phyloP scores from a whole-genome alignment of 2,797 vertebrate genomes.

The Lepilemur ruficaudatus region DNA sequence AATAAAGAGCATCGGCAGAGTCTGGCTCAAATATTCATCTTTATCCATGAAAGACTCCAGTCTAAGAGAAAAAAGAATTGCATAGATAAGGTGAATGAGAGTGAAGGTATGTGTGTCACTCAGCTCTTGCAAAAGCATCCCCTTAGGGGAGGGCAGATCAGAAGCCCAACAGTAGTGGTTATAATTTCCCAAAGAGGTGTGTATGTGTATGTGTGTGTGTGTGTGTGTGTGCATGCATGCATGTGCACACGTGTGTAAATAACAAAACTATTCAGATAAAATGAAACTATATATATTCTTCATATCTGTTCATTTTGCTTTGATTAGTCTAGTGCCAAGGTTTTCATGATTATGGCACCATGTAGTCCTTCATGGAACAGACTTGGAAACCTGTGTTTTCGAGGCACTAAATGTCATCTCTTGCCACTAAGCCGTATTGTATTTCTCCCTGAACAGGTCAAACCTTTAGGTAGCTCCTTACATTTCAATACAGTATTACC shows the following conservation, averaged over 20 bases:
- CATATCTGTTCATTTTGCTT: slow-evolving; percentile 14
- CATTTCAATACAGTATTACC: not conserved
- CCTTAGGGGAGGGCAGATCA: not conserved
- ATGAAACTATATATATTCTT: not conserved
- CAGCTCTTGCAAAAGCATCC: not conserved
- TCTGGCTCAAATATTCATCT: not conserved
- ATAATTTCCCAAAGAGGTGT: not conserved
- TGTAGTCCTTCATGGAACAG: not conserved
- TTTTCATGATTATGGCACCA: not conserved
- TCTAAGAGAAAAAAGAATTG: not conserved
- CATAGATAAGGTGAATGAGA: not conserved
- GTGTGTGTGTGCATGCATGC: not conserved
- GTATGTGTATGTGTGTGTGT: not conserved
- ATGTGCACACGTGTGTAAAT: not conserved
- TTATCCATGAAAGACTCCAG: not conserved
- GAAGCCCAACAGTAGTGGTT: not conserved
- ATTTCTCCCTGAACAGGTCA: not conserved
- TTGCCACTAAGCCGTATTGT: not conserved
- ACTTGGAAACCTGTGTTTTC: slow-evolving; percentile 8
- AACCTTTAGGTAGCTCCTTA: not conserved
- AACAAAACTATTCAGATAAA: not conserved
- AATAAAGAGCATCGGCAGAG: not conserved
- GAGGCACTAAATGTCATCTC: not conserved
- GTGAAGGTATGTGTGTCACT: not conserved
- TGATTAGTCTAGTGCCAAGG: not conserved